Conservation (phyloP, 1,140 invertebrate genomes). For the Atta texana region DNA sequence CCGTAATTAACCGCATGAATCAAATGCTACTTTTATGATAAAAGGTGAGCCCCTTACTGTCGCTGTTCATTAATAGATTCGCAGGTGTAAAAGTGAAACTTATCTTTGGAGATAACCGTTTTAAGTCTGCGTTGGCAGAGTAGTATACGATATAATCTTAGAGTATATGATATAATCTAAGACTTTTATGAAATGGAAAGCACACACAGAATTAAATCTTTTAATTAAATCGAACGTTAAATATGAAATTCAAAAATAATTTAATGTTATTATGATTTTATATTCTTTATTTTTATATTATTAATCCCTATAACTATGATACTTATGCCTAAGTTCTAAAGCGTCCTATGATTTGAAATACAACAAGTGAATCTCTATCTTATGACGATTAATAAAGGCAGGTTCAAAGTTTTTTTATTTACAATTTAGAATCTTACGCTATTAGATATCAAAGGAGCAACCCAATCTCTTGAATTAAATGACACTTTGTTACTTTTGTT, state of each 20-base stretch:
- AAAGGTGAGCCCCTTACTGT: background rate
- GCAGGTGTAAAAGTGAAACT: conserved; percentile 31
- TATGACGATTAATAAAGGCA: too few species aligned
- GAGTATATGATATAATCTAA: background rate
- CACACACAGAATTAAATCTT: background rate
- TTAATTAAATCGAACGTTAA: background rate
- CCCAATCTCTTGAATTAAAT: too few species aligned
- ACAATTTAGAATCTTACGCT: too few species aligned
- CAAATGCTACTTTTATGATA: conserved; percentile 28
- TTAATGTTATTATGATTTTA: background rate
- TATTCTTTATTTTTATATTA: background rate
- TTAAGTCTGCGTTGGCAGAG: background rate
- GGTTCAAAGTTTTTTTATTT: too few species aligned
- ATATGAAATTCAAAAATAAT: background rate
- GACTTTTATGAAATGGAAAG: background rate
- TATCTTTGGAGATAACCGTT: too few species aligned
- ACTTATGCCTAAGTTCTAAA: too few species aligned
- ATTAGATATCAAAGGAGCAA: too few species aligned
- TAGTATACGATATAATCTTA: background rate
- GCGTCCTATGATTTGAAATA: too few species aligned
- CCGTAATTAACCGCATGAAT: conserved; percentile 39
- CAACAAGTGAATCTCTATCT: too few species aligned
- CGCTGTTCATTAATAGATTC: conserved; percentile 36
- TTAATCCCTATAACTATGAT: too few species aligned
- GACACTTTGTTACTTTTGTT: too few species aligned